Base-by-base conservation (phyloP, 2,797 vertebrate species). In the Cacajao melanocephalus region DNA sequence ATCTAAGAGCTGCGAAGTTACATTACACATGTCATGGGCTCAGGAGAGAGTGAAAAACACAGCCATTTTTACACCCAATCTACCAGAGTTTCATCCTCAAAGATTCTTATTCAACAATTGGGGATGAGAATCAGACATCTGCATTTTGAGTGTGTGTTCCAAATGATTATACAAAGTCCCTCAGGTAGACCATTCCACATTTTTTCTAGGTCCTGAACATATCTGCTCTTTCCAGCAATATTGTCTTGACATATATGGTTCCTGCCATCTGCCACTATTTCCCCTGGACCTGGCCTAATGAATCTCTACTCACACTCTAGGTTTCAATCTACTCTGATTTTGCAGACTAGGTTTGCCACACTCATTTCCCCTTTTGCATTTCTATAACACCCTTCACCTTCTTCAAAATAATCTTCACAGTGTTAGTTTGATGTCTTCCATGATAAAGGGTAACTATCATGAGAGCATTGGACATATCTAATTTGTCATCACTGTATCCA, bases 251-350 rank as follows among this genome's bases (percentile, higher is more conserved):
- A 7, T 2, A 7, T 0, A 7, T 39, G 52, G 13, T 20, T 79
- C 44, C 33, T 73, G 24, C 50, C 14, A 26, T 36, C 57, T 36
- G 48, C 15, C 8, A 12, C 48, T 26, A 3, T 10, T 20, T 8
- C 1, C 52, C 3, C 46, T 24, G 4, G 0, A 2, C 28, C 41
- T 36, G 26, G 20, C 3, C 19, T 10, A n/a, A 22, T 8, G 7
- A 78, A 22, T 33, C 48, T 12, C 30, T 36, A 22, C 24, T 79
- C 28, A 22, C 0, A 1, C 15, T 26, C 33, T 0, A 33, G 44
- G n/a, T 41, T 33, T 76, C 89, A 61, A 3, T 1, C 8, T 41
- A n/a, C 52, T 8, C 14, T 52, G 46, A 79, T 30, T 79, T 82
- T 70, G 72, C 50, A 57, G 55, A 90, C 17, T 41, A 44, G 2